Evolutionary conservation across 2,888 invertebrate genomes (phyloP), one percentile per base, ranked within the genome.

Genomic region (Pyrochroa serraticornis): DNA sequence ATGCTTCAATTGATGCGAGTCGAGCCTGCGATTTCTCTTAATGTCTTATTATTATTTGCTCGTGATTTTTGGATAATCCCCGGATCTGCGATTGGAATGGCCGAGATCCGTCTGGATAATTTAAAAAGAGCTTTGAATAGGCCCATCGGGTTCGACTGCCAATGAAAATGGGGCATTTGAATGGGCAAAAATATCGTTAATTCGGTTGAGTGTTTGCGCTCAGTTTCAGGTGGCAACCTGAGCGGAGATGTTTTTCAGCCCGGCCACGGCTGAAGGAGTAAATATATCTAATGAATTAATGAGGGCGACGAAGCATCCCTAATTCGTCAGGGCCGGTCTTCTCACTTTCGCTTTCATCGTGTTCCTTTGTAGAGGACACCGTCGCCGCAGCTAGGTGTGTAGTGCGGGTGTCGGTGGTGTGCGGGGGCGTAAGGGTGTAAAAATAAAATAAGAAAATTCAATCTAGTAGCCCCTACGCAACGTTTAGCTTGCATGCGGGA

Each of bases 391-490:
- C 51, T 65, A 69, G 71, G 70, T 72, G 69, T 69, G 68, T 63
- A 67, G 70, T 64, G 69, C 56, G 67, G 68, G 66, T 60, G 66
- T 56, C 61, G 54, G 69, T 43, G 69, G 66, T 56, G 70, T 36
- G 63, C 63, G 66, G 67, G 68, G 62, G 68, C 66, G 65, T 55
- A 42, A 69, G 75, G 73, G 77, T 75, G 76, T 77, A 77, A 77
- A 77, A 77, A 77, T 77, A 77, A 77, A 77, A 77, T 77, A 77
- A 77, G 77, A 77, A 77, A 77, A 77, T 77, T 77, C 77, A 77
- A 77, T 77, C 77, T 77, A 77, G 77, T 77, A 73, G 77, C 76
- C 77, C 75, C 75, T 75, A 74, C 75, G 76, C 72, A 75, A 68
- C 66, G 64, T 68, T 68, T 68, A 68, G 72, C 73, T 60, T 60